phyloP scores from a whole-genome alignment of 2,797 vertebrate species.

The Pantherophis vulpinus region DNA sequence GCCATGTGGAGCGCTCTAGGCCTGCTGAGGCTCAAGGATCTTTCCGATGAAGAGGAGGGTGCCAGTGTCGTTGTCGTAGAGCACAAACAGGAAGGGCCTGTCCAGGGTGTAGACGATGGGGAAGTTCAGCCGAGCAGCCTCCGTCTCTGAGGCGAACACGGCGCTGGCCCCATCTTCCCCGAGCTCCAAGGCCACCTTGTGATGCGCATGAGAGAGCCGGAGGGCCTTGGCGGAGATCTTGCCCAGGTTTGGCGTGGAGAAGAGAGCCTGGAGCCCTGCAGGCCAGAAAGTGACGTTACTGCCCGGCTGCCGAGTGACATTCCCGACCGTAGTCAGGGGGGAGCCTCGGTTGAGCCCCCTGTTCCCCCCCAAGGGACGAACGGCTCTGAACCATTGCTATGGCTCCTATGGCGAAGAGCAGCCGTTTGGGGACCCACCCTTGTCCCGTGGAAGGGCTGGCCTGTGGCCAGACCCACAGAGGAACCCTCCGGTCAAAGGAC shows the following conservation, averaged over 20 bases:
- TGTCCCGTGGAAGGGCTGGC: neutral
- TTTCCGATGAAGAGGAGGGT: slow-evolving; percentile 88
- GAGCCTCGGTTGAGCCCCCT: no score
- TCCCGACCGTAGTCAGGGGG: neutral
- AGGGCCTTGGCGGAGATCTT: slow-evolving; percentile 79
- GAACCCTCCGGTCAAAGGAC: slow-evolving; percentile 20
- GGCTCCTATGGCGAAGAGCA: no score
- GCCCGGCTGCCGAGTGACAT: neutral
- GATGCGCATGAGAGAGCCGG: slow-evolving; percentile 79
- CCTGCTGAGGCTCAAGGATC: slow-evolving; percentile 83
- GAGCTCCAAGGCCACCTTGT: slow-evolving; percentile 84
- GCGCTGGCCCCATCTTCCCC: slow-evolving; percentile 80
- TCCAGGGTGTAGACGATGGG: slow-evolving; percentile 78
- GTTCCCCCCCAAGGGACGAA: neutral
- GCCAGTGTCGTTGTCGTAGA: slow-evolving; percentile 86
- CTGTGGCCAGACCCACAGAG: neutral
- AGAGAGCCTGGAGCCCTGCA: slow-evolving; percentile 86
- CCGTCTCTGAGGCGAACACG: slow-evolving; percentile 44
- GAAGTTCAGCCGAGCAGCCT: slow-evolving; percentile 73
- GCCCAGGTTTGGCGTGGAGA: slow-evolving; percentile 80
- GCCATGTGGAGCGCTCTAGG: slow-evolving; percentile 39
- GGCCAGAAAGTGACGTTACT: slow-evolving; percentile 10
- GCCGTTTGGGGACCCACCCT: neutral
- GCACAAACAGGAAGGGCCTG: slow-evolving; percentile 88
- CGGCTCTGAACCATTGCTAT: neutral